Evolutionary conservation across 2,113 vertebrate genomes (phyloP), one percentile per base, ranked within the genome.

Genomic region (Eptatretus burgeri): DNA sequence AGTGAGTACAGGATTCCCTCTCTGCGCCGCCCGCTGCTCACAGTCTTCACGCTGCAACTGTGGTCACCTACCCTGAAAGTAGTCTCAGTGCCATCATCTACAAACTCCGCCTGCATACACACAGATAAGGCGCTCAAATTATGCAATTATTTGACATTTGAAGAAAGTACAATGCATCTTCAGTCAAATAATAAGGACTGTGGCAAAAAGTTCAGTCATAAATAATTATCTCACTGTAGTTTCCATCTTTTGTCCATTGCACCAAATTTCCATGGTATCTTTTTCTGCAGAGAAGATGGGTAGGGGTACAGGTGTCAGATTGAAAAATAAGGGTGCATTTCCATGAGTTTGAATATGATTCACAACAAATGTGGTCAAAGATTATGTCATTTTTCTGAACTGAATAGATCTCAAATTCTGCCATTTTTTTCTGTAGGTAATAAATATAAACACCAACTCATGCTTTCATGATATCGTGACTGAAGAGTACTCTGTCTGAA

Each of bases 181-280:
- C 18, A 18, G 53, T 60, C 53, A n/a, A 60, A 18, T 8, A 18
- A 18, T n/a, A 60, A 66, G 67, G n/a, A n/a, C n/a, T n/a, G n/a
- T n/a, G n/a, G 52, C 63, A 66, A 65, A 52, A 18, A 14, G 50
- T 41, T 41, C 27, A 41, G 64, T 64, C 65, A 62, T 11, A 13
- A 67, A 68, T 14, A 2, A 14, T 50, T 66, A 67, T 80, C 87
- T 64, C 79, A 98, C 89, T 62, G 82, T 86, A 12, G 91, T 98
- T 74, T 98, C 86, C 76, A 91, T 75, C 67, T 83, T 94, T 51
- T 82, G 74, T 27, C 91, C 91, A 1, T 96, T 96, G 72, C 89
- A 93, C 91, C 89, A 98, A 51, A 98, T 78, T 51, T 98, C 91
- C 91, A 98, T 93, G 0, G 88, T 94, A 73, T 93, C 89, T 72